Base-by-base conservation (phyloP, 37 sponge, comb jelly and placozoan genomes). In the Bolinopsis microptera region DNA sequence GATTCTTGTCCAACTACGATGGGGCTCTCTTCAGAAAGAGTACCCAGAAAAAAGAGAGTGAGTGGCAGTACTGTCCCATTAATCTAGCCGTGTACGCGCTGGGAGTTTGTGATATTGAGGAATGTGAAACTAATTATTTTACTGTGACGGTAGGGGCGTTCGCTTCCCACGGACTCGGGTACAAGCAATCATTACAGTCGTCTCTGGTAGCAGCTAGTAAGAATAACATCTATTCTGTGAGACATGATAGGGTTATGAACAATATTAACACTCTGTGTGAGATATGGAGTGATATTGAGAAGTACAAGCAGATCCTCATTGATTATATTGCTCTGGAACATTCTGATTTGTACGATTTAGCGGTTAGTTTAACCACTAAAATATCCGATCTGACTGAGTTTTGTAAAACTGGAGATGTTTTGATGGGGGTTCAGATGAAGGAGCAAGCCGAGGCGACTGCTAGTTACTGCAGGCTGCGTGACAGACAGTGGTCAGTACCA, bases 51-150 rank as follows among this genome's bases (percentile, higher is more conserved):
- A 86, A 86, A 48, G 90, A 86, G 90, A 21, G 61, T 1, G 90
- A 38, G 90, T 86, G 90, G 90, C 90, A 86, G 90, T 86, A 41
- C 31, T 86, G 90, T 26, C 90, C 90, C 0, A 48, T 86, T 13
- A 86, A 86, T 48, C 31, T 86, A 48, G 90, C 90, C 0, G 30
- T 86, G 26, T 86, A 86, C 31, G 61, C 90, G 3, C 38, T 86
- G 61, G 90, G 90, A 0, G 90, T 86, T 8, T 70, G 74, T 70
- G 74, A 70, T 26, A 9, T 3, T 27, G 90, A 86, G 30, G 90
- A 86, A 48, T 35, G 36, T 0, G 90, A 86, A 41, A 86, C 61
- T 39, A 86, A 41, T 28, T 86, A 86, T 23, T 86, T 86, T 48
- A 86, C 90, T 23, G 23, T 38, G 26, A 86, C 90, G 24, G 90